Conservation (phyloP, 2,797 vertebrate genomes). For the Chromis chromis region DNA sequence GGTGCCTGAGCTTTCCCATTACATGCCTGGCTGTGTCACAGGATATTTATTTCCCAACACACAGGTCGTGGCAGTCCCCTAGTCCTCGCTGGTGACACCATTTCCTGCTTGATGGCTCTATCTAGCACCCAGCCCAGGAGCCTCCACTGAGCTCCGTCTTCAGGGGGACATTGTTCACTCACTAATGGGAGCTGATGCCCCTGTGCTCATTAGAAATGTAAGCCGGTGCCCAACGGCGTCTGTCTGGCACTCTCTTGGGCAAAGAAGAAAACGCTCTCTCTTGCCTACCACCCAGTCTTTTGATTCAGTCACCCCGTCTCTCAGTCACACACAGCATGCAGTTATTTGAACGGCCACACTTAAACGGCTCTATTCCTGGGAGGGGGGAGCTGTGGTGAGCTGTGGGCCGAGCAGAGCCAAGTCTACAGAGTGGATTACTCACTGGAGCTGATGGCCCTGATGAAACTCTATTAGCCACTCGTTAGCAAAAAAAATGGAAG, state of each 20-base stretch:
- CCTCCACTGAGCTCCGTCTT: conserved; percentile 43
- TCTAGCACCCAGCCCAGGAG: conserved; percentile 35
- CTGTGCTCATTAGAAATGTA: conserved; percentile 61
- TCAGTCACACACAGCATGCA: conserved; percentile 27
- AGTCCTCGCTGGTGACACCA: conserved; percentile 52
- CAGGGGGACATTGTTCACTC: conserved; percentile 48
- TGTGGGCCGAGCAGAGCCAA: conserved; percentile 18
- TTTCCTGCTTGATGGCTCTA: conserved; percentile 66
- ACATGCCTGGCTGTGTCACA: conserved; percentile 67
- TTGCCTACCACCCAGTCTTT: conserved; percentile 21
- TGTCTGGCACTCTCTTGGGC: conserved; percentile 47
- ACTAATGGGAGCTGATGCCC: conserved; percentile 36
- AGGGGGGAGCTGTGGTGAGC: conserved; percentile 27
- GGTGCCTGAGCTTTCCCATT: conserved; percentile 65
- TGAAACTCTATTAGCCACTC: conserved; percentile 30
- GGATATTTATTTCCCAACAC: conserved; percentile 61
- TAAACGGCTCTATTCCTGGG: conserved; percentile 36
- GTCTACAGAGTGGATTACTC: conserved; percentile 44
- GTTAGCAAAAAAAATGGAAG: not conserved
- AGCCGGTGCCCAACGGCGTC: conserved; percentile 51
- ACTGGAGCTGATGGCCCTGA: conserved; percentile 32
- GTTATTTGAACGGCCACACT: conserved; percentile 48
- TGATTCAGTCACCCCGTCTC: conserved; percentile 12
- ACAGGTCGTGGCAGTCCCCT: conserved; percentile 45
- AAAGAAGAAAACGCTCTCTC: conserved; percentile 27